Base-by-base conservation (phyloP, 2,113 vertebrate species). In the Dromas ardeola region DNA sequence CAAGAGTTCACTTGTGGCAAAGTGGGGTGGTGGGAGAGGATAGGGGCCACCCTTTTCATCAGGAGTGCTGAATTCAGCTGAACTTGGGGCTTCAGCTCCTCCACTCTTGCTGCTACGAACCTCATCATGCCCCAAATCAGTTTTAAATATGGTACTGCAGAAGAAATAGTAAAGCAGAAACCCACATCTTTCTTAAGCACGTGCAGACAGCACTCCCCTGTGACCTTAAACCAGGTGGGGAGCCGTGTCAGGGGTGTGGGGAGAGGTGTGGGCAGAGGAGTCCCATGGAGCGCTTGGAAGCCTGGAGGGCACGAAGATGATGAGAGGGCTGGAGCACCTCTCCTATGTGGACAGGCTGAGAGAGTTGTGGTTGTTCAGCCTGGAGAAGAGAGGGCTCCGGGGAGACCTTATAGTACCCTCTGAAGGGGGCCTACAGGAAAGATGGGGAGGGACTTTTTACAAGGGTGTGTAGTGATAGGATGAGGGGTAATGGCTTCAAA, bases 111-210 rank as follows among this genome's bases (percentile, higher is more conserved):
- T 72, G 8, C 67, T 19, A 4, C 0, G 0, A 55, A 59, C 47
- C 81, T 82, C 26, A 13, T 56, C 20, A 1, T 65, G 36, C 27
- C 66, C 21, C 1, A 0, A 17, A 63, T 1, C 2, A 18, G 32
- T 69, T 91, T 47, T 50, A 62, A 53, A 34, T 32, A 10, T 11
- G 7, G 13, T 52, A 13, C 21, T 79, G 89, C 16, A 59, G 47
- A 67, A 86, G 29, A 82, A 67, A 70, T 3, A 43, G 34, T n/a
- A 49, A 43, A 78, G 36, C 36, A 49, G 63, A 88, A 91, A n/a
- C 22, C 30, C 7, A 0, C 0, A 2, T 80, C 19, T 72, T n/a
- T 4, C 21, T 32, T 15, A 26, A 53, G 45, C 5, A 14, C 10
- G 0, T 40, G n/a, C 15, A 34, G 79, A 45, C 40, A 56, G 49